A percentile compares a stretch with the other conserved stretches of the same genome.
Conservation (phyloP, 2,888 invertebrate species). For the Odontomyia ornata region DNA sequence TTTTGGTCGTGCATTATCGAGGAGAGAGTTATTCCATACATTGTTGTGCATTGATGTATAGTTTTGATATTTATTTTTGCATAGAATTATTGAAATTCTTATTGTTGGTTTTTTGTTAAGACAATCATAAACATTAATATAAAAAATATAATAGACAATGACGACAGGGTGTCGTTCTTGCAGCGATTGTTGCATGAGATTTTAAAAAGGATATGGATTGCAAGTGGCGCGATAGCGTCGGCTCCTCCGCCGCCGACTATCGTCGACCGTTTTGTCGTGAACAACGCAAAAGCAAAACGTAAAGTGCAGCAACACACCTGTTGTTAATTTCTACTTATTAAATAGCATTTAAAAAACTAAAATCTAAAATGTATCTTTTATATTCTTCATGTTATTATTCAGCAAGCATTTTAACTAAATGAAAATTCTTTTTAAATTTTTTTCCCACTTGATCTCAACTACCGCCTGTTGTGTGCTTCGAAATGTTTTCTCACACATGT, state of each 20-base stretch:
- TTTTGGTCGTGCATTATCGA: conserved; percentile 30
- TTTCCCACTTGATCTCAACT: conserved; percentile 40
- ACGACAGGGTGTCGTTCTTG: conserved; percentile 42
- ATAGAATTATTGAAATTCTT: conserved; percentile 3
- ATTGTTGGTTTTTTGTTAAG: conserved; percentile 22
- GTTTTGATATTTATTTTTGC: conserved; percentile 38
- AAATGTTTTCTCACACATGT: conserved; percentile 41
- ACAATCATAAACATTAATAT: neutral
- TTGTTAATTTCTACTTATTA: conserved; percentile 20
- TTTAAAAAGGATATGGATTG: conserved; percentile 10
- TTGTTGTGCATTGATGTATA: conserved; percentile 29
- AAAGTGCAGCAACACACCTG: conserved; percentile 42
- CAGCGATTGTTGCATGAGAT: conserved; percentile 38
- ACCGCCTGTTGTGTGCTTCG: conserved; percentile 46
- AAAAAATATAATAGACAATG: conserved; percentile 1
- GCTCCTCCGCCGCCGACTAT: conserved; percentile 4
- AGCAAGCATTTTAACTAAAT: conserved; percentile 43
- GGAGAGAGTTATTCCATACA: conserved; percentile 33
- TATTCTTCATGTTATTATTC: conserved; percentile 7
- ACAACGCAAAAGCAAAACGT: conserved; percentile 31
- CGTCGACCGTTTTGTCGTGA: neutral
- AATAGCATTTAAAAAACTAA: conserved; percentile 14
- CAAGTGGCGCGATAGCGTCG: conserved; percentile 33
- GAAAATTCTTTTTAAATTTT: conserved; percentile 48
- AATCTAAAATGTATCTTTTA: conserved; percentile 31